Base-by-base conservation (phyloP, 2,113 vertebrate genomes). In the Sapajus apella region DNA sequence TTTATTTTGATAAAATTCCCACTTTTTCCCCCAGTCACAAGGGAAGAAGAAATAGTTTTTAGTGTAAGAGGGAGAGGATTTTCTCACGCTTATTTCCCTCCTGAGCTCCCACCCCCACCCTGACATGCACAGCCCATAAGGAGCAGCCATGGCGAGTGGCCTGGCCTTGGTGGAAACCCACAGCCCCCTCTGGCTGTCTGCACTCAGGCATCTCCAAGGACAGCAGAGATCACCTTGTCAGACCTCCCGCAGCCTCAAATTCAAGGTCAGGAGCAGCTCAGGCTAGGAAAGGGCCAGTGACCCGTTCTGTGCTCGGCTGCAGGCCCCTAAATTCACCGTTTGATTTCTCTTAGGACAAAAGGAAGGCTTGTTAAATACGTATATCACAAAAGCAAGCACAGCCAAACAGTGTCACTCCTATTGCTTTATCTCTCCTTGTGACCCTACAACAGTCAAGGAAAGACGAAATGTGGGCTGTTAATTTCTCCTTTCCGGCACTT, bases 111-210 rank as follows among this genome's bases (percentile, higher is more conserved):
- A 56, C 8, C 21, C 8, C 25, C 14, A 30, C 37, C 17, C 35
- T 6, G 47, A 52, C 25, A 32, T 11, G 6, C 27, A 2, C 23
- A 3, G 55, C 10, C 50, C 14, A 4, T 18, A 21, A 3, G 3
- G 73, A n/a, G 4, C 17, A 14, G 40, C 56, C 8, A 2, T 0
- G 11, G 4, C 0, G 25, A 12, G 3, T 0, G 5, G 9, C 45
- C 43, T 14, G 50, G 4, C 2, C 37, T n/a, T 12, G 8, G 27
- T 0, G 66, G 66, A 45, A 18, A 27, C 25, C 30, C 9, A n/a
- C 23, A 11, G 55, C 6, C 47, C 20, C 35, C 6, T 14, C 52
- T 3, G 32, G 45, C 2, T 50, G 27, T 17, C 30, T 43, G 21
- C 2, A 20, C n/a, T 6, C 30, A 40, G 40, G 56, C 35, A 3